Evolutionary conservation across 92 coral and sea anemone species (phyloP).

Genomic region (Zoanthus solanderi): DNA sequence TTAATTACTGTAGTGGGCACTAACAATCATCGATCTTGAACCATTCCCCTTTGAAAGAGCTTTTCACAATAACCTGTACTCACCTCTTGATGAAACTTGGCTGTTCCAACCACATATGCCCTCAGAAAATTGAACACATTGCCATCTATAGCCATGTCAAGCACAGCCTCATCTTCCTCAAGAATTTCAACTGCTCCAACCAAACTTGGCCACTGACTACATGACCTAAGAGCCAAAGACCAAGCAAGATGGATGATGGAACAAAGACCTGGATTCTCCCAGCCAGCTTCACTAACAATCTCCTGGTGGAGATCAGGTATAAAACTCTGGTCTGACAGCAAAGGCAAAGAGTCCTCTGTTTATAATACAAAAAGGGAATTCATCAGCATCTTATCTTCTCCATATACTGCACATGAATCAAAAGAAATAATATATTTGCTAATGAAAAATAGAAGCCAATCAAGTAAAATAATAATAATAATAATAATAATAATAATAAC

Average conservation of each 20-base stretch:
- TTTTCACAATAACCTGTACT: background rate
- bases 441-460: too few species aligned
- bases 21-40: too few species aligned
- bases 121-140: constrained; percentile 81
- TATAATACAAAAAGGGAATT: background rate
- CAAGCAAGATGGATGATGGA: constrained; percentile 89
- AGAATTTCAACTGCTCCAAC: constrained; percentile 83
- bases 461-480: too few species aligned
- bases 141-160: constrained; percentile 85
- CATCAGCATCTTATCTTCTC: background rate
- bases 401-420: background rate
- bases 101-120: constrained; percentile 72
- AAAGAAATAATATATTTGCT: too few species aligned
- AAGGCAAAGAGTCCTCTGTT: constrained; percentile 79
- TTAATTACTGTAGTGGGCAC: too few species aligned
- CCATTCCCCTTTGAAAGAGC: too few species aligned
- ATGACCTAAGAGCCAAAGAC: constrained; percentile 87
- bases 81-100: constrained; percentile 93
- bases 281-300: constrained; percentile 55
- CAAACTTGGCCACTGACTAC: constrained; percentile 92
- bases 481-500: too few species aligned
- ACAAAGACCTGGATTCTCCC: constrained; percentile 84
- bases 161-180: constrained; percentile 87
- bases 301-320: constrained; percentile 90
- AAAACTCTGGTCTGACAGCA: constrained; percentile 83